A percentile compares a stretch with the other conserved stretches of the same genome.
phyloP scores from a whole-genome alignment of 2,888 invertebrate genomes.

The Eupithecia centaureata region DNA sequence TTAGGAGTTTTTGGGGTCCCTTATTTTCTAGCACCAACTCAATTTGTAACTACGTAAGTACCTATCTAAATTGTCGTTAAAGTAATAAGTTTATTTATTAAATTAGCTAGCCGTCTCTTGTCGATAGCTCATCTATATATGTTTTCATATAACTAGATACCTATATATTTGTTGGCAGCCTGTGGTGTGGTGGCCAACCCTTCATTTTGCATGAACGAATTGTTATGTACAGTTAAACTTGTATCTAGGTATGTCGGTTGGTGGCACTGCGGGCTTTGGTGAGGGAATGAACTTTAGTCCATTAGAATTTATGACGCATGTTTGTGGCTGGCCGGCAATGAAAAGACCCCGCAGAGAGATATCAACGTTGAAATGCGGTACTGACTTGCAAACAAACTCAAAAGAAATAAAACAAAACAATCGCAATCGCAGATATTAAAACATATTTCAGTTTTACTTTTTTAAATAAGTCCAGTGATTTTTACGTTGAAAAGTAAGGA shows the following conservation, averaged over 20 bases:
- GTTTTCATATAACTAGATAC: neutral
- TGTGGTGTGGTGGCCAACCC: neutral
- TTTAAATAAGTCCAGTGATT: no score
- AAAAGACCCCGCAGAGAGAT: conserved; percentile 74
- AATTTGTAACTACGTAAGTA: no score
- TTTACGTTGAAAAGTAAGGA: neutral
- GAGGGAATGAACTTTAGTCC: conserved; percentile 53
- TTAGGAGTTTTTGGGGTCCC: no score
- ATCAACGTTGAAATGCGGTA: conserved; percentile 41
- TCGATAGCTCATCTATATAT: neutral
- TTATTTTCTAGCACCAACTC: no score
- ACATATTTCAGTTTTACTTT: neutral
- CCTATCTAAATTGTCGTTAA: no score
- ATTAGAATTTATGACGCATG: conserved; percentile 81
- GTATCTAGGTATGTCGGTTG: neutral
- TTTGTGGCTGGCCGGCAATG: conserved; percentile 71
- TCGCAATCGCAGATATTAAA: neutral
- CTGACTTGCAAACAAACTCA: neutral
- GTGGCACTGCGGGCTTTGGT: neutral
- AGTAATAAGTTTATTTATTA: no score
- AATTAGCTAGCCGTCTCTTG: no score
- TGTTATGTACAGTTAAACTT: neutral
- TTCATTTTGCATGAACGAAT: neutral
- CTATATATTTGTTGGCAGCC: neutral
- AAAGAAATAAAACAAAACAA: neutral